A percentile compares a stretch with the other conserved stretches of the same genome.
These are phyloP conservation scores for Drosophila kikkawai DNA, from an alignment of 1,140 invertebrate genomes.

Conservation along the genomic window DNA sequence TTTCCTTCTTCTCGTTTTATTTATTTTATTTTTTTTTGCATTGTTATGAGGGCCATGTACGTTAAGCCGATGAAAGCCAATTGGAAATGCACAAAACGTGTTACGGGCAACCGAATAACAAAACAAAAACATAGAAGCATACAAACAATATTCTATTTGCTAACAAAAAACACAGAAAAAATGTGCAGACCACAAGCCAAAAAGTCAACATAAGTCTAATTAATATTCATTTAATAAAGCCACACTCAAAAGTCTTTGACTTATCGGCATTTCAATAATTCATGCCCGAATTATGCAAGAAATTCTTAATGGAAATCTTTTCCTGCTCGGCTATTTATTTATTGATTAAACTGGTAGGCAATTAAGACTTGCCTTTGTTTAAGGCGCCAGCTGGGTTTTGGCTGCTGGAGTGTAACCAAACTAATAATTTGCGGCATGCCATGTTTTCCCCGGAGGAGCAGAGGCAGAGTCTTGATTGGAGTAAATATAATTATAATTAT, in stretches of 20 bases:
- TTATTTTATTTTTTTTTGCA: conserved; percentile 11
- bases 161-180: conserved; percentile 4
- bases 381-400: conserved; percentile 42
- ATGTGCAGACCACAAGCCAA: background rate
- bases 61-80: conserved; percentile 61
- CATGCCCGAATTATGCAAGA: conserved; percentile 44
- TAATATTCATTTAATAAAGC: conserved; percentile 37
- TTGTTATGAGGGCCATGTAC: conserved; percentile 44
- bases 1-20: background rate
- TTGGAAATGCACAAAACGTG: conserved; percentile 68
- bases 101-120: conserved; percentile 15
- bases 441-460: conserved; percentile 23
- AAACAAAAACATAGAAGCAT: background rate
- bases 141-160: conserved; percentile 30
- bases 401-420: conserved; percentile 58
- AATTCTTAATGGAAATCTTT: conserved; percentile 39
- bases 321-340: conserved; percentile 42
- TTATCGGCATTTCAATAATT: conserved; percentile 44
- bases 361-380: conserved; percentile 35
- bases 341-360: conserved; percentile 41
- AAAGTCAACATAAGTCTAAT: conserved; percentile 23
- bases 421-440: conserved; percentile 41
- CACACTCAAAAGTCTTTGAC: conserved; percentile 29
- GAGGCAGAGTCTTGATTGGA: conserved; percentile 11
- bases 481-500: conserved; percentile 35